Base-by-base conservation (phyloP, 1,140 invertebrate species). In the Hyposmocoma kahamanoa region DNA sequence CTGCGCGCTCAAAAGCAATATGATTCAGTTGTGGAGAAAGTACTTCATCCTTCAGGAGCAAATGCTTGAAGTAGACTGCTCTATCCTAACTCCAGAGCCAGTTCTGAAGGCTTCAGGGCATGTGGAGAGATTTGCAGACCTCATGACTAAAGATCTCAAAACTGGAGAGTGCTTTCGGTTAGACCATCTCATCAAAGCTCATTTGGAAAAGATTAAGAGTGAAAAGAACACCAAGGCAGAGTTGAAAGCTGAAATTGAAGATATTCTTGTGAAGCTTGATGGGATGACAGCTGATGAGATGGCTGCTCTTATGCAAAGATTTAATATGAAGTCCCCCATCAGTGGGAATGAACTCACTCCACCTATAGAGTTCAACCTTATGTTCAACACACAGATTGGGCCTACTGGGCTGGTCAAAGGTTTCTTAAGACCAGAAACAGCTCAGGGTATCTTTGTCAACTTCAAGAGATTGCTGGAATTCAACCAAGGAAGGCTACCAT, bases 371-470 rank as follows among this genome's bases (percentile, higher is more conserved):
- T 99, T 99, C 79, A 99, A 99, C 87, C 88, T 99, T 2, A 99
- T 99, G 98, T 99, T 99, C 86, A 93, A 91, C 22, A 99, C 97
- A 0, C 94, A 95, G 72, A 99, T 99, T 72, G 98, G 98, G 20
- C 98, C 98, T 6, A 95, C 97, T 52, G 98, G 98, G 1, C 80
- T 95, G 19, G 87, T 98, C 0, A 98, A 98, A 89, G 97, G 97
- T 87, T 99, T 93, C 73, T 87, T 99, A 0, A 90, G 98, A 59
- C 98, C 98, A 20, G 98, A 99, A 89, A 99, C 98, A 18, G 98
- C 98, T 2, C 98, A 99, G 86, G 98, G 98, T 19, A 99, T 99
- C 49, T 99, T 99, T 88, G 98, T 99, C 0, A 99, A 99, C 83
- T 99, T 99, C 72, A 98, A 98, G 82, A 87, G 98, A 17, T 86